These are phyloP conservation scores for Dromococcyx pavoninus DNA, from an alignment of 2,797 vertebrate genomes.

Conservation along the genomic window DNA sequence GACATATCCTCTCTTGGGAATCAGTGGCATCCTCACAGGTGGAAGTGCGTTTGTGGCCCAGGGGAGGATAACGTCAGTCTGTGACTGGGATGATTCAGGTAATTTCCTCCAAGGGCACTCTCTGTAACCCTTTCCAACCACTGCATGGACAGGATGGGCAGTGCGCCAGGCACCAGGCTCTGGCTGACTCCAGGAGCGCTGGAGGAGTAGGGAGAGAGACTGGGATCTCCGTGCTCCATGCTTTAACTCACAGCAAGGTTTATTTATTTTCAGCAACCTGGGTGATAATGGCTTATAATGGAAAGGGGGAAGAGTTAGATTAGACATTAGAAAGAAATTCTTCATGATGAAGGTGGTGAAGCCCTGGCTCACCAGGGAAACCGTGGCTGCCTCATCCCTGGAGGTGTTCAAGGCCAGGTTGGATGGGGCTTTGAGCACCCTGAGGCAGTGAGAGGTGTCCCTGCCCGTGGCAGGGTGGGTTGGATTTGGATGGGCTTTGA, in stretches of 20 bases:
- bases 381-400: too few relatives aligned
- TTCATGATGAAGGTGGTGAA: too few relatives aligned
- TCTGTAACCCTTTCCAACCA: background rate
- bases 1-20: background rate
- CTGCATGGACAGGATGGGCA: fast-evolving
- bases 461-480: too few relatives aligned
- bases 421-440: too few relatives aligned
- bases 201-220: background rate
- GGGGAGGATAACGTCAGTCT: background rate
- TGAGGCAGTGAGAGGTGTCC: too few relatives aligned
- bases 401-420: too few relatives aligned
- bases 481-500: too few relatives aligned
- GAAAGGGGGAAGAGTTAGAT: too few relatives aligned
- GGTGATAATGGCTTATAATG: too few relatives aligned
- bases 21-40: background rate
- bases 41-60: background rate
- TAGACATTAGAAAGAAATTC: too few relatives aligned
- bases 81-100: background rate
- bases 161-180: background rate
- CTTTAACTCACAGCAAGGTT: background rate
- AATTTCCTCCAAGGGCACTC: background rate
- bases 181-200: background rate
- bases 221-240: background rate
- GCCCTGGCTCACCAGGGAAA: too few relatives aligned
- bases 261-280: background rate